Evolutionary conservation across 2,888 invertebrate species (phyloP).

Genomic region (Drosophila cognata): DNA sequence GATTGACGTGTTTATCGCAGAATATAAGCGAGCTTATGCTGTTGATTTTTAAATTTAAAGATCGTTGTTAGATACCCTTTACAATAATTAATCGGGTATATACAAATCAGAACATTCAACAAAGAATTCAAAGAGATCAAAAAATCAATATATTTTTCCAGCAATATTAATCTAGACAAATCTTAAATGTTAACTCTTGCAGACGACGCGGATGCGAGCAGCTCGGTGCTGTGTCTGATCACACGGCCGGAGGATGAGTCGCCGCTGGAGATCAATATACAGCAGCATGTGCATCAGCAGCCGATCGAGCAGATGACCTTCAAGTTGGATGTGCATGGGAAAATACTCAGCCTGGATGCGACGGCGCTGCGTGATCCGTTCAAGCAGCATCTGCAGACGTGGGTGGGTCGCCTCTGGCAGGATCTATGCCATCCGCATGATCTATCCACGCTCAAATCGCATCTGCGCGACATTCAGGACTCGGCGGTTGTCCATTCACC

Average conservation of each 20-base stretch:
- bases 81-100: background rate
- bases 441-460: slow-evolving; percentile 90
- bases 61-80: background rate
- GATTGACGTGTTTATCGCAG: background rate
- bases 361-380: slow-evolving; percentile 83
- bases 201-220: slow-evolving; percentile 85
- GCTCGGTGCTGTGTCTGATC: slow-evolving; percentile 84
- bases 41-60: background rate
- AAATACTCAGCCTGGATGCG: slow-evolving; percentile 88
- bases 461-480: slow-evolving; percentile 91
- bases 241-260: slow-evolving; percentile 85
- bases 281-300: slow-evolving; percentile 84
- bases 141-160: background rate
- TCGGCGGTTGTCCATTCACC: slow-evolving; percentile 71
- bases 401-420: slow-evolving; percentile 89
- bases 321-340: slow-evolving; percentile 93
- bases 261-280: slow-evolving; percentile 84
- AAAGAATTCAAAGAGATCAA: background rate
- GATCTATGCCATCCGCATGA: slow-evolving; percentile 95
- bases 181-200: background rate
- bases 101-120: background rate
- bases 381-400: slow-evolving; percentile 82
- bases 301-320: slow-evolving; percentile 94
- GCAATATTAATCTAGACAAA: background rate
- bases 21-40: background rate